Percentiles rank a stretch among this genome's conserved stretches.
phyloP scores from a whole-genome alignment of 2,888 invertebrate genomes.

The Conops quadrifasciatus region DNA sequence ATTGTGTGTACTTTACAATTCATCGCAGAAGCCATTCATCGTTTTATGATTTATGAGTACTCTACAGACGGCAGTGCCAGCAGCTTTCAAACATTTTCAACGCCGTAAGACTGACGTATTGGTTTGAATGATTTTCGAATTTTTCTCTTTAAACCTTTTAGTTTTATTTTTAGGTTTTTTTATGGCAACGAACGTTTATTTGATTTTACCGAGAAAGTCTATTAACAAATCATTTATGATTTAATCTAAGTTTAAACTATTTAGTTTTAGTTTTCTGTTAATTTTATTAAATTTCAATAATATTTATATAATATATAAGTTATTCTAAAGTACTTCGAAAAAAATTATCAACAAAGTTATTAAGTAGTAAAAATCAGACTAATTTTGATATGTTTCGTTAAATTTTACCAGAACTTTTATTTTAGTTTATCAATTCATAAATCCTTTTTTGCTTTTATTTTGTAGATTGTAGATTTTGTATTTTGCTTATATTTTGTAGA shows the following conservation, averaged over 20 bases:
- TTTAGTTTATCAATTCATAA: neutral
- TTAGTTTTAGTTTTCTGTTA: neutral
- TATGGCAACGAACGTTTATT: too few species aligned
- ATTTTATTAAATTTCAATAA: neutral
- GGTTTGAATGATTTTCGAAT: too few species aligned
- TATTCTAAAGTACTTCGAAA: neutral
- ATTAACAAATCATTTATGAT: too few species aligned
- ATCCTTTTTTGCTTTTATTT: neutral
- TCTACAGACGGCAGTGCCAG: too few species aligned
- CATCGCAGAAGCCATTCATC: too few species aligned
- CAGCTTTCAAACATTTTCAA: too few species aligned
- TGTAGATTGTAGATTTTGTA: neutral
- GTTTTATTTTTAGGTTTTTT: too few species aligned
- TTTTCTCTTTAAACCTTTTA: too few species aligned
- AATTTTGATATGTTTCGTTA: conserved; percentile 30
- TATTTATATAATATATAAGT: neutral
- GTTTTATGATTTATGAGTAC: too few species aligned
- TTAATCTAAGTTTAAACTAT: neutral
- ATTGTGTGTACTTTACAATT: too few species aligned
- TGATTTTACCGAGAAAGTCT: too few species aligned
- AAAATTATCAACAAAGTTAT: neutral
- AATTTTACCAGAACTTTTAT: neutral
- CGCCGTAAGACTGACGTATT: too few species aligned
- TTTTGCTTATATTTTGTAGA: neutral
- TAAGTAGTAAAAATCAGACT: conserved; percentile 19